Evolutionary conservation across 2,888 invertebrate species (phyloP), one percentile per base, ranked within the genome.

Genomic region (Scaptomyza caliginosa): DNA sequence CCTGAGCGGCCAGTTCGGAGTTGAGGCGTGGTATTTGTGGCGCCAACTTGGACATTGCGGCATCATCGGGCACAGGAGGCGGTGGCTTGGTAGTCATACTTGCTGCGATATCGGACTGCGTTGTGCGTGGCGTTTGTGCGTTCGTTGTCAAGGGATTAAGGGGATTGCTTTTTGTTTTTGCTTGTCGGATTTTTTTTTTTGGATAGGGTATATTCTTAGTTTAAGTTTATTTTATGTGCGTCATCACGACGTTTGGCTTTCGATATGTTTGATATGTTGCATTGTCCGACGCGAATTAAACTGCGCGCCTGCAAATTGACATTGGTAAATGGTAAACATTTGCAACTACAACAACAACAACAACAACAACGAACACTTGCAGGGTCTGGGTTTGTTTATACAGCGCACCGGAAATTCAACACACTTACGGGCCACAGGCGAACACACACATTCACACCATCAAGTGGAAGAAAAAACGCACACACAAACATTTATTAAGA

Each of bases 1-100:
- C 92, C 72, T 91, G 91, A 32, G 91, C 88, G n/a, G 92, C 91
- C 38, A 92, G 63, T 59, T 91, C 91, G 4, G 91, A 91, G 55
- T 89, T 91, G 54, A 91, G 83, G 42, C 90, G 90, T 26, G 91
- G 89, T 62, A 92, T 89, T 75, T 92, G 91, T 2, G 90, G 89
- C 23, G 89, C 86, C 68, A 92, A 73, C 73, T 91, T 90, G 0
- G 88, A 79, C 51, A 74, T 62, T 45, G 30, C 77, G 77, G 7
- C 30, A 46, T 68, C 70, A 32, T 76, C 81, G 34, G 68, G 75
- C 62, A 71, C 69, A 17, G 77, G 67, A 28, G 74, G 86, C 65
- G 86, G 89, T 63, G 88, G 70, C 56, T 84, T 86, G 77, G 84
- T 80, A 76, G 83, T 79, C 89, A 88, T 89, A 40, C 51, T 19